phyloP scores from a whole-genome alignment of 1,140 invertebrate species.

The Cydia fagiglandana region DNA sequence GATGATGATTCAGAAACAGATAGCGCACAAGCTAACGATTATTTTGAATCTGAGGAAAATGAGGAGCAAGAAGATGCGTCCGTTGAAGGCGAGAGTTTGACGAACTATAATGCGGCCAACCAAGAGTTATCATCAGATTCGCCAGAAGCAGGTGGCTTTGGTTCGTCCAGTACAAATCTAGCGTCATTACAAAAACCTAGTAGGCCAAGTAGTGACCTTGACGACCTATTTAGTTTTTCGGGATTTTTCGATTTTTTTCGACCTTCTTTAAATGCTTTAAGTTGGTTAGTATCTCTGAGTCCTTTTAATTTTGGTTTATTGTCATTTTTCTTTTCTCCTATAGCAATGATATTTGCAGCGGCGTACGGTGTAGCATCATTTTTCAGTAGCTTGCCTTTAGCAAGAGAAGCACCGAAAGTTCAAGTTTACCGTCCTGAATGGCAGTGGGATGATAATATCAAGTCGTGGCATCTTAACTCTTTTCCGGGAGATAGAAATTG shows the following conservation, averaged over 20 bases:
- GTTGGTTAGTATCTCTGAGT: slow-evolving; percentile 66
- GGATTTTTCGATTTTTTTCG: slow-evolving; percentile 60
- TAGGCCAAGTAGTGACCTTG: slow-evolving; percentile 50
- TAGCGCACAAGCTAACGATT: slow-evolving; percentile 57
- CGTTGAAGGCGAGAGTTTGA: slow-evolving; percentile 56
- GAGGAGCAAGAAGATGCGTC: slow-evolving; percentile 52
- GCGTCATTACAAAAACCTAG: slow-evolving; percentile 53
- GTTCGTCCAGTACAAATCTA: slow-evolving; percentile 48
- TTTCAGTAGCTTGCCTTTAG: slow-evolving; percentile 59
- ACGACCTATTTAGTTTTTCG: slow-evolving; percentile 62
- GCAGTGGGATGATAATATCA: slow-evolving; percentile 62
- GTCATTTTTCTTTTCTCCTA: slow-evolving; percentile 62
- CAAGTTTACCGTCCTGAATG: slow-evolving; percentile 55
- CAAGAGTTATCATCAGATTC: slow-evolving; percentile 43
- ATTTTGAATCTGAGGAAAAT: slow-evolving; percentile 59
- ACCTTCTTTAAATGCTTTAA: slow-evolving; percentile 61
- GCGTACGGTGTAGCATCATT: slow-evolving; percentile 59
- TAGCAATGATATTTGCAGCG: slow-evolving; percentile 64
- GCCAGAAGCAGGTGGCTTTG: slow-evolving; percentile 35
- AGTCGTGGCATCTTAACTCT: slow-evolving; percentile 57
- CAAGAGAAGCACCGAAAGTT: slow-evolving; percentile 58
- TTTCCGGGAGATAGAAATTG: slow-evolving; percentile 48
- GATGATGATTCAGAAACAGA: slow-evolving; percentile 49
- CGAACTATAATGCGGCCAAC: slow-evolving; percentile 59
- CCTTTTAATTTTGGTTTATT: slow-evolving; percentile 65